Percentiles rank a stretch among this genome's conserved stretches.
These are phyloP conservation scores for Chiloscyllium plagiosum DNA, from an alignment of 2,113 vertebrate genomes.

Conservation along the genomic window DNA sequence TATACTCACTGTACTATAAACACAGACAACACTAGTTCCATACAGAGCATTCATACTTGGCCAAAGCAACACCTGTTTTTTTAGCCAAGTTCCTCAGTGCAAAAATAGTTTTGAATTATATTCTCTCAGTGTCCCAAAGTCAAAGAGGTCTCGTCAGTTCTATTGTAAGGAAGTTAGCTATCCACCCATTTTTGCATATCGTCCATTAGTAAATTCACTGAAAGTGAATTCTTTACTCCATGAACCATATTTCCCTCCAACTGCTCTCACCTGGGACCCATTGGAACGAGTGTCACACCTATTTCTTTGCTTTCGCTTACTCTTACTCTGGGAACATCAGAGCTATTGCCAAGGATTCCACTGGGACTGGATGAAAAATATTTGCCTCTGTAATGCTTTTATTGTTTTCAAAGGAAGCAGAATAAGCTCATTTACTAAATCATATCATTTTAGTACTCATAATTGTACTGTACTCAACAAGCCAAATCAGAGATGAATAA, in stretches of 20 bases:
- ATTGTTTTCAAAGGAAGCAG: background rate
- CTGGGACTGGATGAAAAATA: background rate
- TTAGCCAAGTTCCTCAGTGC: background rate
- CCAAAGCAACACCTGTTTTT: background rate
- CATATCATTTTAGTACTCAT: background rate
- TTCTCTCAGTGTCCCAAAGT: background rate
- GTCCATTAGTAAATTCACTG: background rate
- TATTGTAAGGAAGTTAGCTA: background rate
- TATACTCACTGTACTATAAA: background rate
- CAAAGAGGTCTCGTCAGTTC: background rate
- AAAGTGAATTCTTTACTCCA: background rate
- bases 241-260: background rate
- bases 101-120: background rate
- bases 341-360: background rate
- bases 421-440: background rate
- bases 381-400: background rate
- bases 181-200: background rate
- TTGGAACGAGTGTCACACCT: background rate
- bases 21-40: background rate
- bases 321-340: background rate
- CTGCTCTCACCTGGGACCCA: background rate
- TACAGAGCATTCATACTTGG: background rate
- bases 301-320: background rate
- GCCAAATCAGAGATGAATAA: background rate
- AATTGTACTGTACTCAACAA: background rate